Evolutionary conservation across 2,797 vertebrate species (phyloP).

Genomic region (Pogoniulus pusillus): DNA sequence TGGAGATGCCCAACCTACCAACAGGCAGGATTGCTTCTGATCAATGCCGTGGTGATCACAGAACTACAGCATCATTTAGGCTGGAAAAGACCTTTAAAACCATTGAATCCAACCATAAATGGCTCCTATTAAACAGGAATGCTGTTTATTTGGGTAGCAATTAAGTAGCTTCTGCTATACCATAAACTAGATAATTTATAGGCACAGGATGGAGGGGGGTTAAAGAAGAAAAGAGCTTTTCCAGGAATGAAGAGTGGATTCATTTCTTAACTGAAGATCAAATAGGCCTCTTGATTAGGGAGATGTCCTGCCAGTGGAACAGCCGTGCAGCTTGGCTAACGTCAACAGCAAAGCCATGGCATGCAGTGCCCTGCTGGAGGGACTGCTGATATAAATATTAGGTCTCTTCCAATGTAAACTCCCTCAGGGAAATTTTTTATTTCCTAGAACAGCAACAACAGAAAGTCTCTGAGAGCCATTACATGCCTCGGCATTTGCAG

Average conservation of each 20-base stretch:
- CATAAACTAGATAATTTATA: not conserved
- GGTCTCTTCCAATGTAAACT: not conserved
- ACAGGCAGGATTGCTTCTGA: fast-evolving
- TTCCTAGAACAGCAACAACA: not conserved
- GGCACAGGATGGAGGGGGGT: fast-evolving
- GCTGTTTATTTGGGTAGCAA: not conserved
- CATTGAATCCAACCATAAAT: not conserved
- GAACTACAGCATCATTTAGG: not conserved
- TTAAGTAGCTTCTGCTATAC: not conserved
- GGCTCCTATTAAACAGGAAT: fast-evolving
- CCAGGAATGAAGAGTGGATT: not conserved
- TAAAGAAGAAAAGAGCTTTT: not conserved
- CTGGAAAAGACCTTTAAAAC: not conserved
- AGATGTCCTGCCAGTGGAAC: not conserved
- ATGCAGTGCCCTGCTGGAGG: not conserved
- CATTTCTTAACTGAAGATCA: not conserved
- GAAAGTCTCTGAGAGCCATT: not conserved
- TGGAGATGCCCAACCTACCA: not conserved
- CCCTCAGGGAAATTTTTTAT: not conserved
- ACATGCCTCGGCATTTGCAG: not conserved
- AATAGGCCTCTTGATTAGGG: not conserved
- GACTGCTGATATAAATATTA: not conserved
- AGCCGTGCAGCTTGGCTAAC: not conserved
- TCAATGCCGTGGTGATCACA: not conserved
- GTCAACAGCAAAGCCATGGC: not conserved